These are phyloP conservation scores for Calypte anna DNA, from an alignment of 2,113 vertebrate species.

Conservation along the genomic window DNA sequence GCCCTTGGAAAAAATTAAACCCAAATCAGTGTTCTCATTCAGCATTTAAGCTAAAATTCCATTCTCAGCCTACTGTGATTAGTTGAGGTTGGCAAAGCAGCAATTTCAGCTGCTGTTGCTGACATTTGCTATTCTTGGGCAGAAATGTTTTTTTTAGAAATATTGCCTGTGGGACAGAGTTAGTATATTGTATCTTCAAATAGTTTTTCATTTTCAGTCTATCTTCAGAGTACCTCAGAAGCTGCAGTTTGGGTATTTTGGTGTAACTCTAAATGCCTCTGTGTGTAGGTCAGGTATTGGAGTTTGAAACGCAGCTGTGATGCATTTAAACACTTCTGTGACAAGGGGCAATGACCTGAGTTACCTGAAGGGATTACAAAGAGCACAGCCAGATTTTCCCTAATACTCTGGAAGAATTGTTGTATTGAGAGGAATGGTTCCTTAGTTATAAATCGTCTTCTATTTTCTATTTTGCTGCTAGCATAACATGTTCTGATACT, in stretches of 20 bases:
- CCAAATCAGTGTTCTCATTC: background rate
- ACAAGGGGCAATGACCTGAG: background rate
- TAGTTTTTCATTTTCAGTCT: background rate
- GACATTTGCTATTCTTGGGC: background rate
- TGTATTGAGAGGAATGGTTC: background rate
- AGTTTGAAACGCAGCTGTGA: background rate
- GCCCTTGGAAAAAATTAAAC: background rate
- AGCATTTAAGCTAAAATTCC: background rate
- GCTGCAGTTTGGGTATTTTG: background rate
- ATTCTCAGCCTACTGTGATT: background rate
- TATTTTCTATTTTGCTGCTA: background rate
- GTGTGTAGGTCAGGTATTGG: background rate
- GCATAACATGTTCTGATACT: background rate
- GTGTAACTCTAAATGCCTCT: background rate
- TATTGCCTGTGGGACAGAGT: background rate
- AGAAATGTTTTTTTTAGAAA: background rate
- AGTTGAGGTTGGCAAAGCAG: background rate
- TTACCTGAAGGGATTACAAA: background rate
- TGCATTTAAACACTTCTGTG: background rate
- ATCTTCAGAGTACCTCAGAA: background rate
- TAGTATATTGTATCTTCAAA: background rate
- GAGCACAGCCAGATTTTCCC: rapidly evolving
- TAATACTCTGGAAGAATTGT: background rate
- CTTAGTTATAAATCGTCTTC: background rate
- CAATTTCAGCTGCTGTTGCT: background rate